These are phyloP conservation scores for Macquaria ambigua DNA, from an alignment of 2,113 vertebrate species.

Conservation along the genomic window DNA sequence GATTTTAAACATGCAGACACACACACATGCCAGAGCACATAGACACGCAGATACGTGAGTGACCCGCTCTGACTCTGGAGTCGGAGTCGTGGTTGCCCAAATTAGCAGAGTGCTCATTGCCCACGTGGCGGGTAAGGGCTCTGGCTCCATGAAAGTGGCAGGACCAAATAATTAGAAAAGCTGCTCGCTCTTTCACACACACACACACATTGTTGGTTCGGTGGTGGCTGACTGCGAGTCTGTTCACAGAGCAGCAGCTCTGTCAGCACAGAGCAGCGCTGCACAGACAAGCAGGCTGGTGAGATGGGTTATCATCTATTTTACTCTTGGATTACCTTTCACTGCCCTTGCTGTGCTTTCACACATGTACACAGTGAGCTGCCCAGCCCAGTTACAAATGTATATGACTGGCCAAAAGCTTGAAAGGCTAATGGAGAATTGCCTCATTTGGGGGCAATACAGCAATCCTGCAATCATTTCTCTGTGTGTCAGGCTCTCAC, in stretches of 20 bases:
- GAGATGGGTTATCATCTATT: neutral
- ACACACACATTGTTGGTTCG: conserved; percentile 5
- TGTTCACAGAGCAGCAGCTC: neutral
- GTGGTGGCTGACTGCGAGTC: neutral
- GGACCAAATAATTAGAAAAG: conserved; percentile 10
- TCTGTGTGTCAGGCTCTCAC: conserved; percentile 1
- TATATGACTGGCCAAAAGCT: neutral
- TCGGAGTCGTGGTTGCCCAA: conserved; percentile 42
- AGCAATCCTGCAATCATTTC: conserved; percentile 8
- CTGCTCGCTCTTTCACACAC: neutral
- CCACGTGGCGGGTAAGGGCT: neutral
- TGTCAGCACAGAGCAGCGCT: no score
- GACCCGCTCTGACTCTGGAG: conserved; percentile 44
- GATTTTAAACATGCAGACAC: conserved; percentile 62
- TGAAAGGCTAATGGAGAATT: conserved; percentile 1
- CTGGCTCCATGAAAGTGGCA: neutral
- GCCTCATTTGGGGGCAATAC: neutral
- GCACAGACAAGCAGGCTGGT: neutral
- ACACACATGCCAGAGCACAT: conserved; percentile 44
- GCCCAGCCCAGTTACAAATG: neutral
- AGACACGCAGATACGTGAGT: conserved; percentile 29
- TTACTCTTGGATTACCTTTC: conserved; percentile 1
- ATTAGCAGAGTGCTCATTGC: conserved; percentile 48
- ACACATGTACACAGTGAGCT: neutral
- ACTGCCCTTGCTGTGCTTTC: neutral